phyloP scores from a whole-genome alignment of 2,888 invertebrate species.

The Conistra vaccinii region DNA sequence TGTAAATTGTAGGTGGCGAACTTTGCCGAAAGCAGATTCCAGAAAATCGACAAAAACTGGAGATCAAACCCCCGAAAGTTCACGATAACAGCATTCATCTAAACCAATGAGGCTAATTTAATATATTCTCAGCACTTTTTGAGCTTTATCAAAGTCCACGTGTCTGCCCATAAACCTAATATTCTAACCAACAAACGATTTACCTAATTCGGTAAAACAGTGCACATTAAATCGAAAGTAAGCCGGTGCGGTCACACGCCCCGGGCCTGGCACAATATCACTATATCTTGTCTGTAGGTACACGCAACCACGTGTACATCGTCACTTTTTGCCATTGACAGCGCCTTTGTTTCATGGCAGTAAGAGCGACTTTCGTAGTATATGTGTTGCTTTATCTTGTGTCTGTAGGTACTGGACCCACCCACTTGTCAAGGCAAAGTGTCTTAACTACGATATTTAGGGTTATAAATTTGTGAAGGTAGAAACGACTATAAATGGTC shows the following conservation, averaged over 20 bases:
- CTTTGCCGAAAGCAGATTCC: too few species aligned
- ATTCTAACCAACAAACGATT: slow-evolving; percentile 30
- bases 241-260: slow-evolving; percentile 51
- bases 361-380: not conserved
- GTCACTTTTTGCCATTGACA: not conserved
- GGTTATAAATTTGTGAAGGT: slow-evolving; percentile 33
- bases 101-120: too few species aligned
- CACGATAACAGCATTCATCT: too few species aligned
- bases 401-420: slow-evolving; percentile 13
- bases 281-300: slow-evolving; percentile 45
- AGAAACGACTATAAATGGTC: not conserved
- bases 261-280: slow-evolving; percentile 39
- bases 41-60: too few species aligned
- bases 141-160: too few species aligned
- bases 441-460: slow-evolving; percentile 43
- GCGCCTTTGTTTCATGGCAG: not conserved
- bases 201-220: slow-evolving; percentile 39
- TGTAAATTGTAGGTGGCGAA: too few species aligned
- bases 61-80: too few species aligned
- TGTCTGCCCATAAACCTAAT: not conserved
- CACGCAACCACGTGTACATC: not conserved
- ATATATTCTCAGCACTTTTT: too few species aligned
- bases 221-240: slow-evolving; percentile 41
- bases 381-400: not conserved
- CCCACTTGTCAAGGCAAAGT: slow-evolving; percentile 50